Evolutionary conservation across 1,140 invertebrate genomes (phyloP).

Genomic region (Drosophila melanica): DNA sequence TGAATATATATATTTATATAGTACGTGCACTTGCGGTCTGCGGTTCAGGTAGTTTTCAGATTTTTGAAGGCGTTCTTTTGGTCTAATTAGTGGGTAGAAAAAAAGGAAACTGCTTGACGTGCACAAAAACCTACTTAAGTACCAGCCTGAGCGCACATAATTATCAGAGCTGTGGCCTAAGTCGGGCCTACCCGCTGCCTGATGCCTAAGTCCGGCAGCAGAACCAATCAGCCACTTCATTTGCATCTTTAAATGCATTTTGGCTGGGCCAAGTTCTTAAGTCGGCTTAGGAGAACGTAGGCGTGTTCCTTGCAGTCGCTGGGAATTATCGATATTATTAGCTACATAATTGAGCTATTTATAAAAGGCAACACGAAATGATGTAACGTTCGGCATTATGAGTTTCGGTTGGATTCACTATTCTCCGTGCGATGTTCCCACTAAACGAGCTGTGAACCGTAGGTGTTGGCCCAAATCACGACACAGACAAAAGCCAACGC

Average conservation of each 20-base stretch:
- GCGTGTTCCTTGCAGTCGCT: slow-evolving; percentile 27
- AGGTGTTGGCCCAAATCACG: slow-evolving; percentile 66
- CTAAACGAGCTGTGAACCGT: slow-evolving; percentile 75
- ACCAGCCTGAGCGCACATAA: slow-evolving; percentile 54
- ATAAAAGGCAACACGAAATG: slow-evolving; percentile 43
- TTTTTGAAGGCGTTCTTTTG: slow-evolving; percentile 36
- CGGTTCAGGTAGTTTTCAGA: slow-evolving; percentile 1
- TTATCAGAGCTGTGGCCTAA: slow-evolving; percentile 39
- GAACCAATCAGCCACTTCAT: slow-evolving; percentile 78
- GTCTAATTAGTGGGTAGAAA: slow-evolving; percentile 57
- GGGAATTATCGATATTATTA: slow-evolving; percentile 75
- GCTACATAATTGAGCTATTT: slow-evolving; percentile 78
- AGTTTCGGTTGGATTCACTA: neutral
- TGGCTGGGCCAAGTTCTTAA: slow-evolving; percentile 27
- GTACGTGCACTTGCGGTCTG: neutral
- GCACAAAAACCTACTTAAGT: slow-evolving; percentile 54
- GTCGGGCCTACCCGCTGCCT: neutral
- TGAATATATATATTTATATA: slow-evolving; percentile 1
- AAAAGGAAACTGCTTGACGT: slow-evolving; percentile 1
- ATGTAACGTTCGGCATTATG: slow-evolving; percentile 28
- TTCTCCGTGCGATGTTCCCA: neutral
- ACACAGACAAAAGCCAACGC: slow-evolving; percentile 41
- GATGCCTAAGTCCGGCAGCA: slow-evolving; percentile 39
- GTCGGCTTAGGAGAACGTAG: slow-evolving; percentile 63
- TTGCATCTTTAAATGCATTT: slow-evolving; percentile 58